Percentiles rank a stretch among this genome's conserved stretches.
Conservation (phyloP, 2,888 invertebrate species). For the Amorpha juglandis region DNA sequence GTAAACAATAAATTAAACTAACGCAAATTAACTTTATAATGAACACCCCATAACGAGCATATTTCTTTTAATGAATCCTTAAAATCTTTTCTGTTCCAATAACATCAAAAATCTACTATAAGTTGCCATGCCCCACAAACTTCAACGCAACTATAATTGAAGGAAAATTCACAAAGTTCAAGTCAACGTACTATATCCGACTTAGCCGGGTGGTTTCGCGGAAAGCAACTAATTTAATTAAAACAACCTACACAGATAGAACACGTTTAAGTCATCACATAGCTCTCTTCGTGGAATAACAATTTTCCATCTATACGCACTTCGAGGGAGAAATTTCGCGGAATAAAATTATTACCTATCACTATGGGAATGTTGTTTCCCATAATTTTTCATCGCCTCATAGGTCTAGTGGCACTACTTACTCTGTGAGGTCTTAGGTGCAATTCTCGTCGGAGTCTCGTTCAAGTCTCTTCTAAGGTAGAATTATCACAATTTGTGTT, state of each 20-base stretch:
- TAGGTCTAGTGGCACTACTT: too few species aligned
- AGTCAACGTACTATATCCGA: slow-evolving; percentile 1
- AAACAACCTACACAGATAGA: slow-evolving; percentile 13
- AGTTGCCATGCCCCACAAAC: background rate
- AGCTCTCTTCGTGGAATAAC: slow-evolving; percentile 9
- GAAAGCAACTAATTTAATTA: slow-evolving; percentile 23
- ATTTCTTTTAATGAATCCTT: background rate
- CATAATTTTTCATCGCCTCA: background rate
- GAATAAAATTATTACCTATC: background rate
- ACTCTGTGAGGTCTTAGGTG: too few species aligned
- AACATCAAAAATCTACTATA: background rate
- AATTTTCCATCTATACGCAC: background rate
- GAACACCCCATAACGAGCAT: background rate
- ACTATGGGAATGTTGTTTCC: background rate
- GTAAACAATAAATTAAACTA: too few species aligned
- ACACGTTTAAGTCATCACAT: slow-evolving; percentile 13
- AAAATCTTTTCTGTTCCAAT: background rate
- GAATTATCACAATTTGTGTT: too few species aligned
- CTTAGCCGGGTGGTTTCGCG: background rate
- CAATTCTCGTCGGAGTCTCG: too few species aligned
- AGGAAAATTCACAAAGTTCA: slow-evolving; percentile 10
- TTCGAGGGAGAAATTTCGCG: slow-evolving; percentile 1
- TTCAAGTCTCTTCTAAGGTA: too few species aligned
- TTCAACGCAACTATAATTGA: slow-evolving; percentile 5
- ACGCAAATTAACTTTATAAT: too few species aligned